phyloP scores from a whole-genome alignment of 2,797 vertebrate genomes.

The Coccyzus lansbergi region DNA sequence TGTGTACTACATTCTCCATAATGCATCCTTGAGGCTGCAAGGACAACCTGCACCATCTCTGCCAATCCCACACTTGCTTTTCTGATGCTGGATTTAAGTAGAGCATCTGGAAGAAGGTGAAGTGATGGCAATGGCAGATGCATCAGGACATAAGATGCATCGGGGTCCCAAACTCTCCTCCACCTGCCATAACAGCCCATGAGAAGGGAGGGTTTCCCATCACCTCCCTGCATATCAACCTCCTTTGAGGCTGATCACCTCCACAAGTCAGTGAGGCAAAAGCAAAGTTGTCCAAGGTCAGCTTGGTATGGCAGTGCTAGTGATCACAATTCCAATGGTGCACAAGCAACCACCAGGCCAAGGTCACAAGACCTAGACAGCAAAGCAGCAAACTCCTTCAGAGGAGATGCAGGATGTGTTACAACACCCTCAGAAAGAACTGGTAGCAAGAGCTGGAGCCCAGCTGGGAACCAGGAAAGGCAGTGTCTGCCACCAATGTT shows the following conservation, averaged over 20 bases:
- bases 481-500: background rate
- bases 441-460: background rate
- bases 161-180: background rate
- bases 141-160: background rate
- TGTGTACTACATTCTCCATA: background rate
- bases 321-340: background rate
- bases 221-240: background rate
- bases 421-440: background rate
- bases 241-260: background rate
- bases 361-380: background rate
- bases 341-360: too few species aligned
- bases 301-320: background rate
- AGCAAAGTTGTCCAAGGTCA: background rate
- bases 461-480: background rate
- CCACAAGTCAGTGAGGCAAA: background rate
- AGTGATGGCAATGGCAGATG: background rate
- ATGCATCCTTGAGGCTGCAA: background rate
- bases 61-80: background rate
- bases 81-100: background rate
- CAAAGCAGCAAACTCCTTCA: background rate
- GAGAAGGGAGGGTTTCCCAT: background rate
- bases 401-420: background rate
- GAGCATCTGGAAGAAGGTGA: background rate
- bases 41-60: background rate
- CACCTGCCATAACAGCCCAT: fast-evolving